These are phyloP conservation scores for Drosophila macrothrix DNA, from an alignment of 2,888 invertebrate species.

Conservation along the genomic window DNA sequence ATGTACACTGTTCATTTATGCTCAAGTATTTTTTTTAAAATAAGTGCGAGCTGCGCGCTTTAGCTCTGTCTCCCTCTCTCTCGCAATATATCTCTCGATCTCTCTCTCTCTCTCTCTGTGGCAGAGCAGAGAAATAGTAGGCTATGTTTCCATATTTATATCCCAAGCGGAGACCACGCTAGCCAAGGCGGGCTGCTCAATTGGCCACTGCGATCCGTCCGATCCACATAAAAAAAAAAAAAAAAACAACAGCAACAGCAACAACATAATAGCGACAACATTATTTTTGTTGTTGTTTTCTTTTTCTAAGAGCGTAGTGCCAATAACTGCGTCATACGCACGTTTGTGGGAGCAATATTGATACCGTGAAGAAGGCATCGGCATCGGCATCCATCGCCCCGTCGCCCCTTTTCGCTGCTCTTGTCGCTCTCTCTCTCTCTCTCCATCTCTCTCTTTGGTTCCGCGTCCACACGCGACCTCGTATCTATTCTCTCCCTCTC, in stretches of 20 bases:
- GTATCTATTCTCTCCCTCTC: neutral
- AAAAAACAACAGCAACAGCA: constrained; percentile 1
- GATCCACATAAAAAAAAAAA: constrained; percentile 9
- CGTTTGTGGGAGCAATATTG: constrained; percentile 14
- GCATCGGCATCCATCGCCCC: neutral
- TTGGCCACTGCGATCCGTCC: constrained; percentile 1
- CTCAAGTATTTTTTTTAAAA: constrained; percentile 31
- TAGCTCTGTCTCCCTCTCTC: neutral
- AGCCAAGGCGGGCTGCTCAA: constrained; percentile 1
- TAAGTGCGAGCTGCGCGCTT: constrained; percentile 31
- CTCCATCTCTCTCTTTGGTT: neutral
- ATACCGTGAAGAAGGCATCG: constrained; percentile 9
- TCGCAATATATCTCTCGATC: neutral
- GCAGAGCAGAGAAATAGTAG: constrained; percentile 10
- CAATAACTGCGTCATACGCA: constrained; percentile 73
- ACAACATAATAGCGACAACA: neutral
- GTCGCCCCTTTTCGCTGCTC: neutral
- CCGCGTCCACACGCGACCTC: constrained; percentile 8
- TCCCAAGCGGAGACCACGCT: constrained; percentile 15
- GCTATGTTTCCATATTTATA: constrained; percentile 46
- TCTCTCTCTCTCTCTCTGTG: neutral
- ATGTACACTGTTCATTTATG: constrained; percentile 3
- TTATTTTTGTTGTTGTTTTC: constrained; percentile 2
- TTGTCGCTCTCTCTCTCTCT: neutral
- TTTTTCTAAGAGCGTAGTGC: constrained; percentile 32